Conservation (phyloP, 2,797 vertebrate species). For the Acanthornis magna region DNA sequence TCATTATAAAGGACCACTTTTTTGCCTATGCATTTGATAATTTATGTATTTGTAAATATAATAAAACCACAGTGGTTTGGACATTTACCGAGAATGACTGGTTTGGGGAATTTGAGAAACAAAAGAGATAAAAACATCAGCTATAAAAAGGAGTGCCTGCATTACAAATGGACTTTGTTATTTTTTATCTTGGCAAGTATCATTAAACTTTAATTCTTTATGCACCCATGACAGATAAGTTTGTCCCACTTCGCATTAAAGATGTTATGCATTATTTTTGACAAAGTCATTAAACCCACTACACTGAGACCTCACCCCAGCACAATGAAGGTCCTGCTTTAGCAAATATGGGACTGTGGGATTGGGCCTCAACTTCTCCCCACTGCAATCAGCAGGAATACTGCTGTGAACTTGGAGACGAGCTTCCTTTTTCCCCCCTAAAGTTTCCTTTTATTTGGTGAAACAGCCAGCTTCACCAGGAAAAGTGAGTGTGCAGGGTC, state of each 20-base stretch:
- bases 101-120: slow-evolving; percentile 49
- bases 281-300: slow-evolving; percentile 10
- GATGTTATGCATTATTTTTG: slow-evolving; percentile 15
- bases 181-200: slow-evolving; percentile 60
- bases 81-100: slow-evolving; percentile 27
- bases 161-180: slow-evolving; percentile 55
- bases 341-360: neutral
- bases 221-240: slow-evolving; percentile 10
- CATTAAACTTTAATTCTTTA: slow-evolving; percentile 51
- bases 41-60: slow-evolving; percentile 46
- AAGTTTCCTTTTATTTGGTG: neutral
- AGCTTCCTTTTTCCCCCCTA: neutral
- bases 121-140: slow-evolving; percentile 61
- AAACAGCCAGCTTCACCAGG: neutral
- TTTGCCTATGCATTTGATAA: neutral
- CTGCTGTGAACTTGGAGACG: neutral
- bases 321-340: neutral
- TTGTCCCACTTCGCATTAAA: slow-evolving; percentile 11
- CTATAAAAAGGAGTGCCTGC: slow-evolving; percentile 49
- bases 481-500: neutral
- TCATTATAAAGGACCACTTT: neutral
- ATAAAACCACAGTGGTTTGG: slow-evolving; percentile 45
- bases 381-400: neutral
- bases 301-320: neutral
- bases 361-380: neutral